Percentiles rank a stretch among this genome's conserved stretches.
These are phyloP conservation scores for Ophion obscuratus DNA, from an alignment of 2,888 invertebrate species.

Conservation along the genomic window DNA sequence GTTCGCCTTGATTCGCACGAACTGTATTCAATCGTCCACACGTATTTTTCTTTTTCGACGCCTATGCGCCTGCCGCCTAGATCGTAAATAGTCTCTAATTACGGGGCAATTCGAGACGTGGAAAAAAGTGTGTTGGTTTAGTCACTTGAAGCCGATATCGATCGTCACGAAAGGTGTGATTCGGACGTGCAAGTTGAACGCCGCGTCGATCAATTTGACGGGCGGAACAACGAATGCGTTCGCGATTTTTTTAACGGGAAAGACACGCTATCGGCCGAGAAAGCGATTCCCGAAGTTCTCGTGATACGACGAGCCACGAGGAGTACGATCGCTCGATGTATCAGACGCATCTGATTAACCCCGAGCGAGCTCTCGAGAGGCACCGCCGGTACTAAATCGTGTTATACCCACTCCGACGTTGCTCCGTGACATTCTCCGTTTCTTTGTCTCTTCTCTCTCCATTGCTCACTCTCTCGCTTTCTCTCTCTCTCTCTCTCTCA, in stretches of 20 bases:
- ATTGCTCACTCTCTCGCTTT: background rate
- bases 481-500: background rate
- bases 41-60: background rate
- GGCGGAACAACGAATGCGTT: conserved; percentile 32
- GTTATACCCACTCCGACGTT: conserved; percentile 40
- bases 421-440: conserved; percentile 8
- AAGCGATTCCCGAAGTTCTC: conserved; percentile 38
- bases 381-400: conserved; percentile 44
- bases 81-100: no score
- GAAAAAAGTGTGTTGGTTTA: background rate
- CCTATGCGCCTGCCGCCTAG: background rate
- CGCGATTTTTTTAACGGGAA: conserved; percentile 6
- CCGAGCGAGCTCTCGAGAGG: conserved; percentile 56
- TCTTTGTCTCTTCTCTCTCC: conserved; percentile 9
- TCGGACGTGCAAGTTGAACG: background rate
- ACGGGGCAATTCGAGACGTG: background rate
- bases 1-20: background rate
- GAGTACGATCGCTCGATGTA: conserved; percentile 47
- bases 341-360: conserved; percentile 69
- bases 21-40: background rate
- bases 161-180: conserved; percentile 7
- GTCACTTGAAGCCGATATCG: background rate
- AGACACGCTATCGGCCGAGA: conserved; percentile 2
- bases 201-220: background rate
- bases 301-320: conserved; percentile 12